Conservation (phyloP, 2,888 invertebrate genomes). For the Timema cristinae region DNA sequence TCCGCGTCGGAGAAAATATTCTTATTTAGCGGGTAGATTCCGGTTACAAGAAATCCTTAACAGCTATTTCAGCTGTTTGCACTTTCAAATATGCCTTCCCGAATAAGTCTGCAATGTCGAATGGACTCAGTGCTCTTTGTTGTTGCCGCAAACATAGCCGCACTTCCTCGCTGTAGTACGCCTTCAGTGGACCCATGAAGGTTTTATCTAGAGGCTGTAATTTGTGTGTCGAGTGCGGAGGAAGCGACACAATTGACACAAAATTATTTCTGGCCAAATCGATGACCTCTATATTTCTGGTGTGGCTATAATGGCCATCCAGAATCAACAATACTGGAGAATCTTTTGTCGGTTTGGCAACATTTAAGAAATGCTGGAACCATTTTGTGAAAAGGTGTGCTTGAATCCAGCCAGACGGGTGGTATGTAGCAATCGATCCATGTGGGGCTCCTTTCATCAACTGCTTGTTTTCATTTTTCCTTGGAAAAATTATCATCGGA, state of each 20-base stretch:
- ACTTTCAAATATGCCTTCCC: conserved; percentile 7
- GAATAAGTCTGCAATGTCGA: conserved; percentile 4
- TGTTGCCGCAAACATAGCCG: not conserved
- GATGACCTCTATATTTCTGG: conserved; percentile 16
- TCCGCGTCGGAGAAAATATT: not conserved
- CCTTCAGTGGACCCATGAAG: conserved; percentile 18
- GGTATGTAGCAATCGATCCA: conserved; percentile 15
- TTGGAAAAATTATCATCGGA: conserved; percentile 19
- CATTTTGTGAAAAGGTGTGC: conserved; percentile 8
- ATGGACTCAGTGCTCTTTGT: not conserved
- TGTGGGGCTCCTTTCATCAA: conserved; percentile 12
- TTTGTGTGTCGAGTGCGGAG: conserved; percentile 17
- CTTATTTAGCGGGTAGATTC: conserved; percentile 6
- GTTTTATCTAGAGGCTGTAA: conserved; percentile 18
- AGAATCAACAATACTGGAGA: conserved; percentile 14
- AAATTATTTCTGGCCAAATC: conserved; percentile 19
- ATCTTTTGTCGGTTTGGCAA: conserved; percentile 11
- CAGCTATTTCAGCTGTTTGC: conserved; percentile 1
- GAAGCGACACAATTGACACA: conserved; percentile 17
- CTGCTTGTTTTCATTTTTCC: conserved; percentile 16
- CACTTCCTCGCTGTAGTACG: not conserved
- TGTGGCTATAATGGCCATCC: conserved; percentile 19
- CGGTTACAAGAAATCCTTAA: not conserved
- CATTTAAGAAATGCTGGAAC: conserved; percentile 11
- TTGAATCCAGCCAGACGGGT: conserved; percentile 19